These are phyloP conservation scores for Torymus texanus DNA, from an alignment of 2,888 invertebrate species.

Conservation along the genomic window DNA sequence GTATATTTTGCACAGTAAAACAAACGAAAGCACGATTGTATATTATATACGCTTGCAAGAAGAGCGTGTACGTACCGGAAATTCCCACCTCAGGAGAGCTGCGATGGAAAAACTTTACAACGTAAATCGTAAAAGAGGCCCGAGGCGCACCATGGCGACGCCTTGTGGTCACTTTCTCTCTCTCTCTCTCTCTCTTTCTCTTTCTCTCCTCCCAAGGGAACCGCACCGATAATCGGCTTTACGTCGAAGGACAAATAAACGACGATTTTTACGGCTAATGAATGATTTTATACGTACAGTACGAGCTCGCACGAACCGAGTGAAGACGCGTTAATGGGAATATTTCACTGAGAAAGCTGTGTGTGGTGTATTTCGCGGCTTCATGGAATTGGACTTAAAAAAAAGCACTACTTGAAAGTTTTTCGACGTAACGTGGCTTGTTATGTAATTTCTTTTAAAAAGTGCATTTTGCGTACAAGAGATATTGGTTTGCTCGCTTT, in stretches of 20 bases:
- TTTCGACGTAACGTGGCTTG: too few relatives aligned
- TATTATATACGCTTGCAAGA: neutral
- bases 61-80: neutral
- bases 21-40: too few relatives aligned
- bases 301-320: neutral
- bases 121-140: constrained; percentile 1
- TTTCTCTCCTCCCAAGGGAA: neutral
- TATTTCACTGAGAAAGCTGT: too few relatives aligned
- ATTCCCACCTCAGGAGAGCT: neutral
- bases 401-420: too few relatives aligned
- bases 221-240: neutral
- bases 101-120: constrained; percentile 16
- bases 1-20: too few relatives aligned
- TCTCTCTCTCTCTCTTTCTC: neutral
- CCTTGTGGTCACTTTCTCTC: constrained; percentile 17
- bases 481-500: too few relatives aligned
- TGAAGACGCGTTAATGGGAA: too few relatives aligned
- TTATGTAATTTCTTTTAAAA: too few relatives aligned
- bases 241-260: neutral
- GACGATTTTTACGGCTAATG: too few relatives aligned
- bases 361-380: too few relatives aligned
- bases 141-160: neutral
- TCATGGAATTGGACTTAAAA: too few relatives aligned
- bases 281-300: neutral
- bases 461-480: too few relatives aligned